A percentile compares a stretch with the other conserved stretches of the same genome.
phyloP scores from a whole-genome alignment of 1,140 invertebrate genomes.

The Phthorimaea operculella region DNA sequence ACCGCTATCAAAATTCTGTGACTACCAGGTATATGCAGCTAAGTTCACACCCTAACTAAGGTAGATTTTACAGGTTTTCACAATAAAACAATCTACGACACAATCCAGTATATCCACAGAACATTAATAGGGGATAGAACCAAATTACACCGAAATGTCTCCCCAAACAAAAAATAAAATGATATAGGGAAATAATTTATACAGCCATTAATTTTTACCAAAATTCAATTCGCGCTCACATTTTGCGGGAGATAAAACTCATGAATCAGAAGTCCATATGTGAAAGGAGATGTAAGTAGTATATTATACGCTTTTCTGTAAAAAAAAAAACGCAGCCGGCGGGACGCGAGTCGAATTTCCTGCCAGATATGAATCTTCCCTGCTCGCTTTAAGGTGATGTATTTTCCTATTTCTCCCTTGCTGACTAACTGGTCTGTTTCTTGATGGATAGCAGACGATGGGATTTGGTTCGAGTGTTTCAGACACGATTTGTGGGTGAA shows the following conservation, averaged over 20 bases:
- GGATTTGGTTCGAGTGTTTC: not conserved
- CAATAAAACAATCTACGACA: too few species aligned
- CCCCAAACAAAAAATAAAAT: too few species aligned
- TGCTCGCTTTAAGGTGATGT: conserved; percentile 66
- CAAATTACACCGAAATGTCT: too few species aligned
- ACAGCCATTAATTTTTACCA: conserved; percentile 37
- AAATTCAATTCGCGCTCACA: conserved; percentile 59
- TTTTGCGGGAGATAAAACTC: conserved; percentile 64
- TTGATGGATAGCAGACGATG: conserved; percentile 17
- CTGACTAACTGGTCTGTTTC: conserved; percentile 40
- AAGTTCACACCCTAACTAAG: too few species aligned
- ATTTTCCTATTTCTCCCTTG: conserved; percentile 58
- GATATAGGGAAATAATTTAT: not conserved
- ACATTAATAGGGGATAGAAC: too few species aligned
- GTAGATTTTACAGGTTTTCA: too few species aligned
- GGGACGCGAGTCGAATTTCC: conserved; percentile 63
- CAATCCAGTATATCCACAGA: too few species aligned
- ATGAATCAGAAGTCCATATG: conserved; percentile 64
- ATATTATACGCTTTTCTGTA: conserved; percentile 36
- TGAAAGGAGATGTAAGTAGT: conserved; percentile 35
- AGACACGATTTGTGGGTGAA: too few species aligned
- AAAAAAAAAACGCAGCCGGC: conserved; percentile 58
- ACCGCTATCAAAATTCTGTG: too few species aligned
- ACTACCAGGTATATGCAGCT: too few species aligned
- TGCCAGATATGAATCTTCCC: conserved; percentile 65